Evolutionary conservation across 2,797 vertebrate genomes (phyloP), one percentile per base, ranked within the genome.

Genomic region (Poeciliopsis presidionis): DNA sequence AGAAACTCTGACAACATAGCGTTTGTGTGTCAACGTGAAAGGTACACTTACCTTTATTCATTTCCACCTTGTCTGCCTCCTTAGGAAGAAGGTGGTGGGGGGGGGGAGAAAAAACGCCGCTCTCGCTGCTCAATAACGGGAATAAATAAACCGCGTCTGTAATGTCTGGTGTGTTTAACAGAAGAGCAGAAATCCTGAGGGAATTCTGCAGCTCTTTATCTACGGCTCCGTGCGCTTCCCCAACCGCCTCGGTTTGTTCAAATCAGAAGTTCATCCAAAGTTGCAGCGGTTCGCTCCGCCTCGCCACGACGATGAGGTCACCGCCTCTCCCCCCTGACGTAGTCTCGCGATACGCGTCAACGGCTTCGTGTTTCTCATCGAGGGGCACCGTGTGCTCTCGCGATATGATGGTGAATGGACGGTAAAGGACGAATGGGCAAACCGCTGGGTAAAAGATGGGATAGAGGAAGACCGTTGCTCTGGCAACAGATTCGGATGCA

Each of bases 251-350:
- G 84, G 83, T 92, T 90, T 85, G 91, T 93, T 92, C 89, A 92
- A 89, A 94, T 94, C 92, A 90, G 90, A 96, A 96, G 94, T 96
- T 96, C 93, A 94, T 94, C 94, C 91, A 95, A 96, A 94, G 95
- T 95, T 96, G 89, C 93, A 73, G 91, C 80, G 81, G 46, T 75
- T 94, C 83, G 92, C 95, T 94, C 94, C 95, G 94, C 95, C 94
- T 93, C 88, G 84, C 91, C 74, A 84, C 79, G 81, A 49, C 80
- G 89, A 91, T 92, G 92, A 94, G 90, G 90, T 95, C 95, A 93
- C 93, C 89, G 87, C 91, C 88, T 88, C 82, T 28, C 86, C 46
- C 75, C 39, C 47, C 36, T n/a, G 36, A n/a, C 7, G 47, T 3
- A 28, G 6, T 93, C 94, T 95, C 95, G 95, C 95, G 95, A 95